phyloP scores from a whole-genome alignment of 2,888 invertebrate species.

The Noctua janthina region DNA sequence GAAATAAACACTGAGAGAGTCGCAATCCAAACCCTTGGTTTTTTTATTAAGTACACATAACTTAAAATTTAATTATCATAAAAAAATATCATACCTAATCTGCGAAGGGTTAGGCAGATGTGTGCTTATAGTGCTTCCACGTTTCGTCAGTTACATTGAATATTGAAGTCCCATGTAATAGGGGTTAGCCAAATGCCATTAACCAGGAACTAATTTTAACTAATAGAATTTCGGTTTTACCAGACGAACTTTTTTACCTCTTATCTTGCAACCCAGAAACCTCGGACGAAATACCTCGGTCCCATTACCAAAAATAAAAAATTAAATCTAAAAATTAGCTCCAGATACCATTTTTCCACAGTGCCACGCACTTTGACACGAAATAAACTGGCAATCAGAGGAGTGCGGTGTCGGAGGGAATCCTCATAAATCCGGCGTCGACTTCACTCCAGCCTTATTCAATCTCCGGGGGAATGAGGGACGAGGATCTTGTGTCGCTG shows the following conservation, averaged over 20 bases:
- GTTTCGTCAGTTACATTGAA: background rate
- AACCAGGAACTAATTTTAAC: background rate
- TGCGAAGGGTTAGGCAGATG: background rate
- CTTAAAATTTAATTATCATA: background rate
- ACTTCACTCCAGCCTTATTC: constrained; percentile 86
- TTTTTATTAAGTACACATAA: background rate
- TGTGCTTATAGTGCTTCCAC: background rate
- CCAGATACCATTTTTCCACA: constrained; percentile 43
- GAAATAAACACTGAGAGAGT: too few relatives aligned
- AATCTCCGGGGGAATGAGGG: constrained; percentile 83
- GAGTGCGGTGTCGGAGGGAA: constrained; percentile 85
- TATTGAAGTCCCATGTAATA: background rate
- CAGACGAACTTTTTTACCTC: background rate
- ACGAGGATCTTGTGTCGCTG: constrained; percentile 62
- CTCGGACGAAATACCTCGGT: background rate
- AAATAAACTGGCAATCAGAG: constrained; percentile 88
- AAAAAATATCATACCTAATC: background rate
- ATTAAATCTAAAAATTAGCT: constrained; percentile 48
- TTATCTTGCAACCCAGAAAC: background rate
- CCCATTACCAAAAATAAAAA: constrained; percentile 24
- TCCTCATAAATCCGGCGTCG: constrained; percentile 88
- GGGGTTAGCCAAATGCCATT: background rate
- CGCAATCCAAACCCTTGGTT: background rate
- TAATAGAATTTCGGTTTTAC: background rate
- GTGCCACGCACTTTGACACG: constrained; percentile 84